Conservation (phyloP, 2,888 invertebrate species). For the Chaetogeoica ovagalla region DNA sequence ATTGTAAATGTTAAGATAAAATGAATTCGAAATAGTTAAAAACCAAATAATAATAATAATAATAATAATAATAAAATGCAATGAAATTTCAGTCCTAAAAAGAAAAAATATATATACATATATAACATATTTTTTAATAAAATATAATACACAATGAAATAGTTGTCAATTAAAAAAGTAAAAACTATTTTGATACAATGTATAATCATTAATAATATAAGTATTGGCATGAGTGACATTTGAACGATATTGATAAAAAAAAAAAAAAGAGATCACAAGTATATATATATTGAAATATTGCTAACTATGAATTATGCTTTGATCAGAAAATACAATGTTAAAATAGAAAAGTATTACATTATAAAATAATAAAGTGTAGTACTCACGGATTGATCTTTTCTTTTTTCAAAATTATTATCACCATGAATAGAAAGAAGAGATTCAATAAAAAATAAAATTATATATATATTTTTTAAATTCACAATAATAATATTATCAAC, state of each 20-base stretch:
- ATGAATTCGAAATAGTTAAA: neutral
- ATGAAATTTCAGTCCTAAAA: neutral
- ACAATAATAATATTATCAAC: constrained; percentile 9
- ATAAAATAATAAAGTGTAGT: neutral
- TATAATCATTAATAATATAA: constrained; percentile 15
- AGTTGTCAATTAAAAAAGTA: too few species aligned
- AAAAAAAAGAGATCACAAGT: constrained; percentile 34
- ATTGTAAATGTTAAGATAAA: neutral
- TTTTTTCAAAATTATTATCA: neutral
- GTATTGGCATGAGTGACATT: neutral
- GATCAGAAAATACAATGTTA: constrained; percentile 30
- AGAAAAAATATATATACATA: too few species aligned
- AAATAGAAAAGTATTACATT: neutral
- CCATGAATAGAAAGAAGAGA: neutral
- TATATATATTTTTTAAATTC: neutral
- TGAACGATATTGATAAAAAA: constrained; percentile 3
- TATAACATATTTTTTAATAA: too few species aligned
- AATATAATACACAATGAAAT: neutral
- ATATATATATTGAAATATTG: constrained; percentile 13
- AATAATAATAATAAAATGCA: neutral
- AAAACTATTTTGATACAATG: neutral
- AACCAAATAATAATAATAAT: neutral
- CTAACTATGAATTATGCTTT: neutral
- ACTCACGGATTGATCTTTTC: neutral
- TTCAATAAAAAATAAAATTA: constrained; percentile 5